Evolutionary conservation across 2,888 invertebrate genomes (phyloP).

Genomic region (Dinocampus coccinellae): DNA sequence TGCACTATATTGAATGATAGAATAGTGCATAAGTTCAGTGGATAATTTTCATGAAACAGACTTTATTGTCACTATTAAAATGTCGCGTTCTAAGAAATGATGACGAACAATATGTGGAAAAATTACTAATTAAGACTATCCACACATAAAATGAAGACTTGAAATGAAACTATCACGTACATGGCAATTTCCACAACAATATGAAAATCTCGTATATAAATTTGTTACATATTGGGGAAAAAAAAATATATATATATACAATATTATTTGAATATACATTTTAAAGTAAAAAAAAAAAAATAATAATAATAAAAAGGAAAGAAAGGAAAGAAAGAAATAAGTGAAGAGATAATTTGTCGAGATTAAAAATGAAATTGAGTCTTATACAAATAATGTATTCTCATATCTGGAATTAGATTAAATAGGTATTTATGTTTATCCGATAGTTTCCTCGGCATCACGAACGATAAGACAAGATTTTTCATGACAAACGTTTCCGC

Average conservation of each 20-base stretch:
- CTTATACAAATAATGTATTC: not conserved
- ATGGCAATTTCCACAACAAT: no score
- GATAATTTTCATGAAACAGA: not conserved
- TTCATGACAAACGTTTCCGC: not conserved
- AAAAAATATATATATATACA: no score
- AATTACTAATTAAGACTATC: constrained; percentile 25
- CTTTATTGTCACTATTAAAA: not conserved
- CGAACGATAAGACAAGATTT: not conserved
- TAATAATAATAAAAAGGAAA: no score
- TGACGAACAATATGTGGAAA: constrained; percentile 1
- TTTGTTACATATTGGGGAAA: no score
- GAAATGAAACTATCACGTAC: not conserved
- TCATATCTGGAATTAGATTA: not conserved
- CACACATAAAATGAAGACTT: constrained; percentile 12
- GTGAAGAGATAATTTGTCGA: not conserved
- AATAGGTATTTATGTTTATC: not conserved
- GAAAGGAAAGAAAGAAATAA: no score
- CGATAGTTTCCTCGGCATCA: not conserved
- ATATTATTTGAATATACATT: no score
- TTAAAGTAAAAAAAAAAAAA: no score
- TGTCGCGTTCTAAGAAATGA: not conserved
- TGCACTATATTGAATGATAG: not conserved
- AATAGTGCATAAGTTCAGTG: not conserved
- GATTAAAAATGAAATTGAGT: not conserved
- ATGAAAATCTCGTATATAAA: no score